Evolutionary conservation across 2,113 vertebrate species (phyloP), one percentile per base, ranked within the genome.

Genomic region (Loxodonta africana): DNA sequence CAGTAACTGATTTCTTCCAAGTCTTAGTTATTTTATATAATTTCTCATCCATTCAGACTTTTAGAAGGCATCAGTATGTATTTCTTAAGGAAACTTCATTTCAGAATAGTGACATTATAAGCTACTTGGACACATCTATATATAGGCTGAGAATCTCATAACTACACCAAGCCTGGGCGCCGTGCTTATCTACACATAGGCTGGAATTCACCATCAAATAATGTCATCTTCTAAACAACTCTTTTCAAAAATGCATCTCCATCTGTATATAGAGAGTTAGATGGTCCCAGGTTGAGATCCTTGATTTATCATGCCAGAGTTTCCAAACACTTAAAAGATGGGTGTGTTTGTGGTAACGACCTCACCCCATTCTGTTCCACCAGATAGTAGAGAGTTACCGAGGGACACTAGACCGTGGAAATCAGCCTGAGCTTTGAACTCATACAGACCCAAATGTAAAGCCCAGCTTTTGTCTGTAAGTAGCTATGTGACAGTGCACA

Each of bases 61-160:
- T 76, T 46, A 69, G 5, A 60, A 9, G 81, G 2, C 12, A 17
- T 74, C 46, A 33, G 62, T 83, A 20, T 83, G 95, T 71, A 37
- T 88, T 78, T 97, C 23, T 28, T 77, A 65, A 90, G 44, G 46
- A 65, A 85, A 88, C 10, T 74, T 33, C 5, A 65, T 71, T 86
- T 65, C 33, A 46, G 4, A 74, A 57, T 23, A 28, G 14, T 46
- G 30, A 48, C 14, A 41, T 94, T 53, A 10, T 46, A 63, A 44
- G 30, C 10, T 87, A 8, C 12, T 53, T 87, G 37, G 18, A 26
- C n/a, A 41, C 28, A 25, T 71, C 37, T 37, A 18, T 21, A 10
- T 7, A 44, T 28, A 51, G 6, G 20, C 1, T 88, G 44, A 86
- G 67, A 80, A 57, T 86, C 23, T 87, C 28, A 30, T 51, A 17